A percentile compares a stretch with the other conserved stretches of the same genome.
These are phyloP conservation scores for Aptenodytes patagonicus DNA, from an alignment of 2,113 vertebrate genomes.

Conservation along the genomic window DNA sequence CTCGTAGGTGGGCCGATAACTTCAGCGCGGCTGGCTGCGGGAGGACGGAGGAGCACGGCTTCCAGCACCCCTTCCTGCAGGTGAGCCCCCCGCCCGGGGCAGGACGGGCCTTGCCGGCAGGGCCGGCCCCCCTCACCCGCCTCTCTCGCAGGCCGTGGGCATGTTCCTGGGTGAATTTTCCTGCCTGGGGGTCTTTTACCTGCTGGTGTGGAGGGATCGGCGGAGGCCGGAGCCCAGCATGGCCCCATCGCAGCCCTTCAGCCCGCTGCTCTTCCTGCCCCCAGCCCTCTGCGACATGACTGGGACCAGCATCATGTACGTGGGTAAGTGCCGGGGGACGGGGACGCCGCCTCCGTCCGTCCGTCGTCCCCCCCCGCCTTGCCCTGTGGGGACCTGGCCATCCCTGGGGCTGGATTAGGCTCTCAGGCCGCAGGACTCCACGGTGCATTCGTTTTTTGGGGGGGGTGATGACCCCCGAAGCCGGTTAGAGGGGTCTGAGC, in stretches of 20 bases:
- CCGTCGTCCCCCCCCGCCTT: too few relatives aligned
- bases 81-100: slow-evolving; percentile 32
- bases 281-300: slow-evolving; percentile 93
- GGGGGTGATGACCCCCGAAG: too few relatives aligned
- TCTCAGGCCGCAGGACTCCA: neutral
- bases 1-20: slow-evolving; percentile 87
- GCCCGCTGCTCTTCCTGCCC: slow-evolving; percentile 85
- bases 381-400: neutral
- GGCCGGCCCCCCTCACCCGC: neutral
- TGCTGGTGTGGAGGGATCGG: slow-evolving; percentile 77
- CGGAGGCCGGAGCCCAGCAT: slow-evolving; percentile 68
- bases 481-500: neutral
- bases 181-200: slow-evolving; percentile 86
- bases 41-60: slow-evolving; percentile 67
- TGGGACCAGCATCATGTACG: slow-evolving; percentile 93
- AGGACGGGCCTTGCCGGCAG: accelerated
- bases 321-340: slow-evolving; percentile 79
- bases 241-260: slow-evolving; percentile 79
- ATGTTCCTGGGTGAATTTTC: slow-evolving; percentile 93
- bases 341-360: neutral
- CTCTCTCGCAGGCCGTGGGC: slow-evolving; percentile 79
- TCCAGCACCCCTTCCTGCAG: slow-evolving; percentile 84
- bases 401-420: accelerated
- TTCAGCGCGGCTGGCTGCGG: slow-evolving; percentile 80
- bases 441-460: neutral